Evolutionary conservation across 2,113 vertebrate species (phyloP), one percentile per base, ranked within the genome.

Genomic region (Plectropomus leopardus): DNA sequence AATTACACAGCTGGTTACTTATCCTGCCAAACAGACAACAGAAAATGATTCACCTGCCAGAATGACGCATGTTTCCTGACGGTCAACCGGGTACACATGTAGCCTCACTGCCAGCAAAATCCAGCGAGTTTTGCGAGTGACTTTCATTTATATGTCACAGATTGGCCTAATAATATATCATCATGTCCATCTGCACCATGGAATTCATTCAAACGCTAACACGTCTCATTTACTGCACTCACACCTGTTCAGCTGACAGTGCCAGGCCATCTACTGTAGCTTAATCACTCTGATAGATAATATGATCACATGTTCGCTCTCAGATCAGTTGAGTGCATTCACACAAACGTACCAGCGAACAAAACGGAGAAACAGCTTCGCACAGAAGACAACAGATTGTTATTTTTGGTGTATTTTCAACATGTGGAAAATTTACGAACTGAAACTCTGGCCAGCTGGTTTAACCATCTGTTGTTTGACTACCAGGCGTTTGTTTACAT

Each of bases 401-500:
- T 10, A 16, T 51, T 61, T 28, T 72, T 61, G 26, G 10, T 42
- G 1, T n/a, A 26, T 63, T 79, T 68, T 65, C 30, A 77, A 53
- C 51, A 78, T 28, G 53, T 64, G 75, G 60, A 69, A n/a, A 74
- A 73, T 63, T 72, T 69, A 34, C 4, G 0, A 45, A 24, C n/a
- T 68, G 61, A 71, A 40, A 84, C 73, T 32, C 55, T 45, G 53
- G 53, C 72, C 71, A 66, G 58, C 86, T 81, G 76, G 26, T 80
- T 71, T 14, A 60, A 67, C 44, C 44, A 53, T 77, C 74, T 90
- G 85, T 59, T 63, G 64, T 70, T 72, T 66, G 67, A 79, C 63
- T 45, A 32, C 59, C 64, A 61, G 42, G 24, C 74, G 0, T 72
- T 30, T 83, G 83, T 89, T 88, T 86, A 60, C 74, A 44, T 53